A percentile compares a stretch with the other conserved stretches of the same genome.
These are phyloP conservation scores for Coregonus clupeaformis DNA, from an alignment of 2,113 vertebrate species.

Conservation along the genomic window DNA sequence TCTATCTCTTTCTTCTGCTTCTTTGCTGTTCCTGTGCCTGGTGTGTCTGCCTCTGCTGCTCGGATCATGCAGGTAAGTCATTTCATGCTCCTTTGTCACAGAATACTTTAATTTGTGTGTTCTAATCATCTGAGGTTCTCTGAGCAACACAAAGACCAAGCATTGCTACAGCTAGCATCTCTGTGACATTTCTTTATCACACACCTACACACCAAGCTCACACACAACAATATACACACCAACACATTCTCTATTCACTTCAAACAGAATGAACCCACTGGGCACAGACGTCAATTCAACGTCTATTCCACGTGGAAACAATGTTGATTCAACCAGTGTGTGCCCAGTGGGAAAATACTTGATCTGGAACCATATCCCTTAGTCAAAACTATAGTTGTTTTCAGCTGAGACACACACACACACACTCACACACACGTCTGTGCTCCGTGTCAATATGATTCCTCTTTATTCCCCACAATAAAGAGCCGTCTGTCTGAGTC, in stretches of 20 bases:
- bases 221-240: not conserved
- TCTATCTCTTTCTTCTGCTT: not conserved
- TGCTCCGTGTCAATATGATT: not conserved
- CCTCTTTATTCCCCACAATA: not conserved
- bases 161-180: not conserved
- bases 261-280: not conserved
- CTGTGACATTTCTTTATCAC: not conserved
- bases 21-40: not conserved
- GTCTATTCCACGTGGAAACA: no score
- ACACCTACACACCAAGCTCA: not conserved
- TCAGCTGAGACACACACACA: no score
- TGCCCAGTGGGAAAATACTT: not conserved
- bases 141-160: not conserved
- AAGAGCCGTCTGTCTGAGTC: not conserved
- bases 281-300: no score
- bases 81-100: not conserved
- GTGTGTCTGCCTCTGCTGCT: not conserved
- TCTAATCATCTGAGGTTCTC: not conserved
- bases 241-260: not conserved
- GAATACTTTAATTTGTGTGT: not conserved
- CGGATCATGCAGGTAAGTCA: conserved; percentile 24
- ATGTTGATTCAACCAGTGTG: no score
- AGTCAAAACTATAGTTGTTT: not conserved
- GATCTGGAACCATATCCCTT: not conserved
- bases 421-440: no score